Percentiles rank a stretch among this genome's conserved stretches.
These are phyloP conservation scores for Heliconius cydno DNA, from an alignment of 2,888 invertebrate species.

Conservation along the genomic window DNA sequence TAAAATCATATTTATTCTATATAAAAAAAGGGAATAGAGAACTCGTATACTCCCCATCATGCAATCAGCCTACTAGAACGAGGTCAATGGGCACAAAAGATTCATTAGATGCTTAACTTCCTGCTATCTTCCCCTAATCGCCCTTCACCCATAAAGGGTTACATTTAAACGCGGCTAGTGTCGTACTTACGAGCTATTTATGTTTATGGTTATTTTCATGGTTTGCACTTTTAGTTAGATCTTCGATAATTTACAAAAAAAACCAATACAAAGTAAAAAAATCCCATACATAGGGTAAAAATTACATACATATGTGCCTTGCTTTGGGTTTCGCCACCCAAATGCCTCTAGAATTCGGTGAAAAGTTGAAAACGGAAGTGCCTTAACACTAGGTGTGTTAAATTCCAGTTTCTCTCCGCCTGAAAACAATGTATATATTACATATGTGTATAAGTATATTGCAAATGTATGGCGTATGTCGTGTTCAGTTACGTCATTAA, in stretches of 20 bases:
- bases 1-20: neutral
- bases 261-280: no score
- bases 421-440: neutral
- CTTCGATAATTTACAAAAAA: no score
- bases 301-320: no score
- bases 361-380: no score
- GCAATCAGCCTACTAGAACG: neutral
- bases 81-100: slow-evolving; percentile 13
- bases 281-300: no score
- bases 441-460: neutral
- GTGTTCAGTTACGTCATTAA: neutral
- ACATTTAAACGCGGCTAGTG: slow-evolving; percentile 1
- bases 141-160: slow-evolving; percentile 29
- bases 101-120: slow-evolving; percentile 11
- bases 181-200: slow-evolving; percentile 10
- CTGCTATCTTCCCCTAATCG: slow-evolving; percentile 13
- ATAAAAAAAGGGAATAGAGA: no score
- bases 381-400: no score
- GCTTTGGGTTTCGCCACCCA: no score
- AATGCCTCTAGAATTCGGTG: no score
- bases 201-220: neutral
- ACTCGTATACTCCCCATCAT: no score
- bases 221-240: no score
- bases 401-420: no score
- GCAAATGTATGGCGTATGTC: neutral